These are phyloP conservation scores for Pollenia griseotomentosa DNA, from an alignment of 2,888 invertebrate genomes.

Conservation along the genomic window DNA sequence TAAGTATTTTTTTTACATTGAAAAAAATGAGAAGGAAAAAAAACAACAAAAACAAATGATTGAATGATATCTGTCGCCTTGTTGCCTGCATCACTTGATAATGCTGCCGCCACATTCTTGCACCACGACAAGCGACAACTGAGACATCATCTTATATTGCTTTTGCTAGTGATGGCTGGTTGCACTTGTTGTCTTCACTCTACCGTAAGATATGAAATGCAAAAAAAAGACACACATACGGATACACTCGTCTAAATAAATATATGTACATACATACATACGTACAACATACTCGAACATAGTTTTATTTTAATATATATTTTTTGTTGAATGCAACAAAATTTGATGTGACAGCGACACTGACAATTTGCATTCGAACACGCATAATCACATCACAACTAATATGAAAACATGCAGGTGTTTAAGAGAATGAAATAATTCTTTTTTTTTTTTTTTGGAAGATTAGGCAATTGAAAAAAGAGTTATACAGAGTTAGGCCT, in stretches of 20 bases:
- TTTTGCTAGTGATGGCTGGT: constrained; percentile 72
- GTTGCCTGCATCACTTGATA: constrained; percentile 69
- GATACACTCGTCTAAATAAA: neutral
- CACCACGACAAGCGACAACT: constrained; percentile 61
- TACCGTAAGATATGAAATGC: constrained; percentile 71
- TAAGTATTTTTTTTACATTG: constrained; percentile 23
- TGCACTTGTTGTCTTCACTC: constrained; percentile 75
- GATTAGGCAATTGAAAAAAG: too few species aligned
- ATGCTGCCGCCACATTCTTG: constrained; percentile 69
- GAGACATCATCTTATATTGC: constrained; percentile 72
- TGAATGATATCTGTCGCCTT: constrained; percentile 74
- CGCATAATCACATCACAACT: constrained; percentile 71
- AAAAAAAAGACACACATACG: neutral
- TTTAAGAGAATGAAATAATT: constrained; percentile 25
- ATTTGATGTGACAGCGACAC: constrained; percentile 73
- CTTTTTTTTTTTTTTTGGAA: too few species aligned
- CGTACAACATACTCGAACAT: constrained; percentile 17
- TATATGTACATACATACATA: constrained; percentile 1
- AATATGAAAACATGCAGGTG: constrained; percentile 55
- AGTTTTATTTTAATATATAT: constrained; percentile 37
- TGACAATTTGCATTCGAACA: constrained; percentile 73
- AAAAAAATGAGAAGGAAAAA: constrained; percentile 13
- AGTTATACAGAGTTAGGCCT: too few species aligned
- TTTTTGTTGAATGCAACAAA: constrained; percentile 61
- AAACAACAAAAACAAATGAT: constrained; percentile 50